Percentiles rank a stretch among this genome's conserved stretches.
Evolutionary conservation across 2,113 vertebrate genomes (phyloP).

Genomic region (Myotis brandtii): DNA sequence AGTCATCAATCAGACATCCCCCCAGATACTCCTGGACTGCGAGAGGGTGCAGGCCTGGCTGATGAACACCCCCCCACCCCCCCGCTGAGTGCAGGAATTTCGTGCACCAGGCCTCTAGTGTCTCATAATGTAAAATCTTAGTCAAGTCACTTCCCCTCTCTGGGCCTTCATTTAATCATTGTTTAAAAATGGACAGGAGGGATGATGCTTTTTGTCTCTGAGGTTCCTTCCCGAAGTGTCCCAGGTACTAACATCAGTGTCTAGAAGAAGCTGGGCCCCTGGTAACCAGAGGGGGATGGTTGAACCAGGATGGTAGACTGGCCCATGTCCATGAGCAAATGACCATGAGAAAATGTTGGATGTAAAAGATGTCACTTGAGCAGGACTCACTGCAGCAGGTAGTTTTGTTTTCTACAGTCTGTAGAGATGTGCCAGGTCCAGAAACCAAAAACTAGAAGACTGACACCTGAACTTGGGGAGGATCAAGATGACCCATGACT

Average conservation of each 20-base stretch:
- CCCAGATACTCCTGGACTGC: too few species aligned
- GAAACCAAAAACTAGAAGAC: neutral
- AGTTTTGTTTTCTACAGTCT: neutral
- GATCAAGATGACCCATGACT: neutral
- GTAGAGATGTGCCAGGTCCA: neutral
- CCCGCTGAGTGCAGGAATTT: too few species aligned
- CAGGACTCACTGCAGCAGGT: neutral
- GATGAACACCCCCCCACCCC: too few species aligned
- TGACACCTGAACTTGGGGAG: neutral
- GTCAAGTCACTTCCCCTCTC: neutral
- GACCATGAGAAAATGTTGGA: neutral
- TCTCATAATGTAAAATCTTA: neutral
- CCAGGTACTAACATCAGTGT: neutral
- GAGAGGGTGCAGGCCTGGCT: too few species aligned
- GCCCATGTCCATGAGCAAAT: neutral
- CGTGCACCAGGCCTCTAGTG: too few species aligned
- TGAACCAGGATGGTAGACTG: neutral
- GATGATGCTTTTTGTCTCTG: neutral
- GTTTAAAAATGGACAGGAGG: neutral
- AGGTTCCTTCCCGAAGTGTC: neutral
- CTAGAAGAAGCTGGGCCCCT: neutral
- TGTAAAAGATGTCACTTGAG: neutral
- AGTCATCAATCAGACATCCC: too few species aligned
- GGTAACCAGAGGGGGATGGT: neutral
- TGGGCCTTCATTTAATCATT: neutral